phyloP scores from a whole-genome alignment of 2,888 invertebrate genomes.

The Pammene aurita region DNA sequence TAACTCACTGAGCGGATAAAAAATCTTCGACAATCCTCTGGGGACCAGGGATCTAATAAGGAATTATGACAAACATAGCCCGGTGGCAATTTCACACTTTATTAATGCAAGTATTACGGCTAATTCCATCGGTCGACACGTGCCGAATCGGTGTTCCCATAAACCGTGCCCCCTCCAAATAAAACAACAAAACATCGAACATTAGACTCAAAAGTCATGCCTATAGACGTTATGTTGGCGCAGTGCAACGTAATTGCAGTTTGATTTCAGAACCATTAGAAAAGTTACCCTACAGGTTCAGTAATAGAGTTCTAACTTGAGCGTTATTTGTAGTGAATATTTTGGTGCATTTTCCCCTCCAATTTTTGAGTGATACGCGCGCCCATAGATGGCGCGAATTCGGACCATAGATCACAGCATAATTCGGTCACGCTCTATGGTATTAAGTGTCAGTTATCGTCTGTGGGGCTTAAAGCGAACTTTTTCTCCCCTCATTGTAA shows the following conservation, averaged over 20 bases:
- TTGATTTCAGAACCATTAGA: background rate
- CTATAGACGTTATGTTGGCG: slow-evolving; percentile 50
- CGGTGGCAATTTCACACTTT: slow-evolving; percentile 83
- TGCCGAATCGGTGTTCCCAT: slow-evolving; percentile 80
- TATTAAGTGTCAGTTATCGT: slow-evolving; percentile 83
- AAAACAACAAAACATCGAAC: slow-evolving; percentile 54
- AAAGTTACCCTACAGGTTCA: slow-evolving; percentile 42
- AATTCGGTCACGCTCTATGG: slow-evolving; percentile 83
- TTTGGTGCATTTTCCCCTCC: slow-evolving; percentile 55
- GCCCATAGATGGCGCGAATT: slow-evolving; percentile 68
- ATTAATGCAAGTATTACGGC: slow-evolving; percentile 82
- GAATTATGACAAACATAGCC: slow-evolving; percentile 78
- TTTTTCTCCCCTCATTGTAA: slow-evolving; percentile 78
- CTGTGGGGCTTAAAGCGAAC: slow-evolving; percentile 77
- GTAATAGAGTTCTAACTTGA: slow-evolving; percentile 51
- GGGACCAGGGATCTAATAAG: slow-evolving; percentile 70
- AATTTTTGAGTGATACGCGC: slow-evolving; percentile 67
- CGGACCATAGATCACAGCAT: slow-evolving; percentile 81
- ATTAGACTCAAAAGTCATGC: slow-evolving; percentile 54
- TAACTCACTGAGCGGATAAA: slow-evolving; percentile 30
- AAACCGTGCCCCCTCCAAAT: slow-evolving; percentile 63
- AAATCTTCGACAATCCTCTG: slow-evolving; percentile 40
- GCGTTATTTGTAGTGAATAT: background rate
- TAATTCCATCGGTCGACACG: slow-evolving; percentile 81
- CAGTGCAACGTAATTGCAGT: slow-evolving; percentile 31